These are phyloP conservation scores for Calcarius lapponicus DNA, from an alignment of 2,797 vertebrate species.

Conservation along the genomic window DNA sequence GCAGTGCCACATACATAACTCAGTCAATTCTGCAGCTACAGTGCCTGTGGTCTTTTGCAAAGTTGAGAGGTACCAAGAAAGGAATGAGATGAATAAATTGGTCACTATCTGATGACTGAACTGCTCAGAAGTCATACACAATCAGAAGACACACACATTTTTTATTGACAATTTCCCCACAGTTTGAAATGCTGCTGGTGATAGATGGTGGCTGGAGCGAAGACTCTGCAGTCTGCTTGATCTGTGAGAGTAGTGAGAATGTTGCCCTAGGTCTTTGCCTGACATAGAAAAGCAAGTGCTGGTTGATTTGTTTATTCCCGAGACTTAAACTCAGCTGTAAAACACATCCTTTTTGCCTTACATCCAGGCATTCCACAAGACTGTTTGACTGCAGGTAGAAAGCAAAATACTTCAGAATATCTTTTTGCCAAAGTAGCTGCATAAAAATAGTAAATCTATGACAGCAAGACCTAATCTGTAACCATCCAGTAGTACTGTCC, in stretches of 20 bases:
- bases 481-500: neutral
- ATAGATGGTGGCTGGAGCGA: constrained; percentile 31
- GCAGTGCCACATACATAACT: constrained; percentile 2
- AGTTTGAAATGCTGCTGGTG: constrained; percentile 46
- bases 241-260: constrained; percentile 47
- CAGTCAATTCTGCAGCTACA: neutral
- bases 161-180: constrained; percentile 56
- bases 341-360: constrained; percentile 26
- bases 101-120: constrained; percentile 40
- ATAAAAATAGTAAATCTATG: neutral
- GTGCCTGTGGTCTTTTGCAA: constrained; percentile 15
- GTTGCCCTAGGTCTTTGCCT: constrained; percentile 53
- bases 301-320: constrained; percentile 55
- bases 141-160: constrained; percentile 26
- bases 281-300: constrained; percentile 49
- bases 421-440: constrained; percentile 4
- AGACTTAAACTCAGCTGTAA: constrained; percentile 35
- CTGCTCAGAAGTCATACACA: constrained; percentile 44
- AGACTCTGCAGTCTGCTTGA: constrained; percentile 10
- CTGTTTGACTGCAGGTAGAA: constrained; percentile 43
- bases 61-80: neutral
- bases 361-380: neutral
- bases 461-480: neutral
- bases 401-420: constrained; percentile 38
- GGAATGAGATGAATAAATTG: constrained; percentile 44